These are phyloP conservation scores for Bergia puertoricense DNA, from an alignment of 92 coral and sea anemone genomes.

Conservation along the genomic window DNA sequence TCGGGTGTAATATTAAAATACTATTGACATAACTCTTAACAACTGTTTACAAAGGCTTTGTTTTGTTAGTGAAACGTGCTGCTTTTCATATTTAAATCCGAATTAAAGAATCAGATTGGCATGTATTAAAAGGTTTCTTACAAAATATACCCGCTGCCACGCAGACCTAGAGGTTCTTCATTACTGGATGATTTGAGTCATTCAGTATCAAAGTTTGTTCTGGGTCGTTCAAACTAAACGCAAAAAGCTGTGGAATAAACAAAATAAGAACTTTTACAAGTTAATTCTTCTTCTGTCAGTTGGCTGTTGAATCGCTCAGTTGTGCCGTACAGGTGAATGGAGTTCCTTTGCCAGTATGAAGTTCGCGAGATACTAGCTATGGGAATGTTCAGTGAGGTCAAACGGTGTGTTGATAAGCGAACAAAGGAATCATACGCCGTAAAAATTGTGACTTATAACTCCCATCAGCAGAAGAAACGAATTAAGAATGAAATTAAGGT, in stretches of 20 bases:
- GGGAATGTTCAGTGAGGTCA: slow-evolving; percentile 69
- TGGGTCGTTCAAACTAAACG: neutral
- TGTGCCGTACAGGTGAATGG: slow-evolving; percentile 39
- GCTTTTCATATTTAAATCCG: slow-evolving; percentile 32
- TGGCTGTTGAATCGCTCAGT: neutral
- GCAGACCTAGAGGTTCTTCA: neutral
- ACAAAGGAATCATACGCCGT: slow-evolving; percentile 71
- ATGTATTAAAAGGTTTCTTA: neutral
- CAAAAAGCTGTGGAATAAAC: neutral
- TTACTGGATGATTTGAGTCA: neutral
- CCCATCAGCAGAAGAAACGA: slow-evolving; percentile 50
- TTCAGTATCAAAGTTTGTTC: neutral
- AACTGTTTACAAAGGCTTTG: slow-evolving; percentile 27
- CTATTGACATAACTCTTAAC: neutral
- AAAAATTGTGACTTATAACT: slow-evolving; percentile 52
- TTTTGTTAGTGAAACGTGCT: slow-evolving; percentile 7
- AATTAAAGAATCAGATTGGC: slow-evolving; percentile 16
- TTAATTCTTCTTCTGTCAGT: neutral
- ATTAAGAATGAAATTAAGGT: slow-evolving; percentile 59
- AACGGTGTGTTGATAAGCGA: slow-evolving; percentile 72
- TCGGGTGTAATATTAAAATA: neutral
- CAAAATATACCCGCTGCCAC: neutral
- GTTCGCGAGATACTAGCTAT: slow-evolving; percentile 75
- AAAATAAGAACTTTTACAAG: neutral
- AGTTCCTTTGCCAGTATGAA: slow-evolving; percentile 65